Percentiles rank a stretch among this genome's conserved stretches.
phyloP scores from a whole-genome alignment of 2,888 invertebrate genomes.

The Epirrita christyi region DNA sequence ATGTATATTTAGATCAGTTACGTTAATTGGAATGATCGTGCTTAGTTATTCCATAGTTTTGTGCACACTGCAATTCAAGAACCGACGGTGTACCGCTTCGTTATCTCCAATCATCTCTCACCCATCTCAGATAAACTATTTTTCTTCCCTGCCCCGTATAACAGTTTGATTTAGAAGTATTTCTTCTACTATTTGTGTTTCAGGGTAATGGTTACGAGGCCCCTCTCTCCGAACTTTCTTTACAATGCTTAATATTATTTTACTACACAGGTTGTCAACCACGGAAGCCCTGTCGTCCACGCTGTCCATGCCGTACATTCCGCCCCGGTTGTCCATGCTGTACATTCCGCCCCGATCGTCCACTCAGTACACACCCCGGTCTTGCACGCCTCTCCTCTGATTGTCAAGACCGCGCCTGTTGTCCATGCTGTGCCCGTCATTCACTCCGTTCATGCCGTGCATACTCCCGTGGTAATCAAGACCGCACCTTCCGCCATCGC shows the following conservation, averaged over 20 bases:
- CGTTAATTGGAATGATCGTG: too few relatives aligned
- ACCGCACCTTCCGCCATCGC: slow-evolving; percentile 70
- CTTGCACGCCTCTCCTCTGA: slow-evolving; percentile 52
- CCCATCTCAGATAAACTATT: too few relatives aligned
- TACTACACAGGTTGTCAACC: slow-evolving; percentile 60
- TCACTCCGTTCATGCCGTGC: slow-evolving; percentile 51
- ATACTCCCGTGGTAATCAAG: slow-evolving; percentile 63
- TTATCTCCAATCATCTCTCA: too few relatives aligned
- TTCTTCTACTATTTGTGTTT: too few relatives aligned
- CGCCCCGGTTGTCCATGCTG: slow-evolving; percentile 56
- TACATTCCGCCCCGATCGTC: slow-evolving; percentile 33
- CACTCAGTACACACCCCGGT: slow-evolving; percentile 55
- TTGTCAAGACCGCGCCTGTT: slow-evolving; percentile 57
- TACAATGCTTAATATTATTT: not conserved
- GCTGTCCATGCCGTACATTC: slow-evolving; percentile 35
- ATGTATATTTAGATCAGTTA: not conserved
- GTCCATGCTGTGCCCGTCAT: slow-evolving; percentile 60
- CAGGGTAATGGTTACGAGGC: too few relatives aligned
- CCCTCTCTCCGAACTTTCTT: not conserved
- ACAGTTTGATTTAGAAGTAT: too few relatives aligned
- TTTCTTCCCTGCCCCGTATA: too few relatives aligned
- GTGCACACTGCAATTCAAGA: too few relatives aligned
- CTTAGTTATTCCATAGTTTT: too few relatives aligned
- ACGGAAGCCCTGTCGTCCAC: slow-evolving; percentile 66
- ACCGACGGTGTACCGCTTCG: too few relatives aligned